Base-by-base conservation (phyloP, 2,797 vertebrate species). In the Argentina silus region DNA sequence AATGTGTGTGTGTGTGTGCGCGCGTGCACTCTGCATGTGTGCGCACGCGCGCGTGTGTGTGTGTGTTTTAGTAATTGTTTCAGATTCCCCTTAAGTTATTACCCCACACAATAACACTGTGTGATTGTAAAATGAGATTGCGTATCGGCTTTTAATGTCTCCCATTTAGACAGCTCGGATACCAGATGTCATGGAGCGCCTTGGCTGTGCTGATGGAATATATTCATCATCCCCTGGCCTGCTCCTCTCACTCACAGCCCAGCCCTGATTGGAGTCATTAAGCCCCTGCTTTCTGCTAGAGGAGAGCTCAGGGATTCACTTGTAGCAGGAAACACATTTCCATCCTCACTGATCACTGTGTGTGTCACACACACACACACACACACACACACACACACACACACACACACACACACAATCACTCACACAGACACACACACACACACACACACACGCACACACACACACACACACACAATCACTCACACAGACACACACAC, bases 91-190 rank as follows among this genome's bases (percentile, higher is more conserved):
- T 89, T 86, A 90, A 89, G 81, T 91, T 89, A 92, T 92, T 86
- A 87, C 87, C 85, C 78, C 83, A 85, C 87, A 88, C 88, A 88
- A 90, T 87, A 87, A 88, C 82, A 80, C 79, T 83, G 74, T 79
- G 86, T 89, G 90, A 91, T 87, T 90, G 86, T 81, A 0, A 77
- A 87, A 87, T 88, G 85, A 85, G 90, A 93, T 90, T 86, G 84
- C 79, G 85, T 90, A 92, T 89, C 85, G 85, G 86, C 88, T 92
- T 92, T 91, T 91, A 92, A 92, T 92, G 89, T 84, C 89, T 90
- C 83, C 90, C 86, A 90, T 92, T 91, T 92, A 91, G 84, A 83
- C 79, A 83, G 83, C 86, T 82, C 36, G 73, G 82, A 86, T 88
- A 91, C 87, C 91, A 93, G 89, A 92, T 93, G 92, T 90, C 88